These are phyloP conservation scores for Oreochromis tanganicae DNA, from an alignment of 2,113 vertebrate genomes.

Conservation along the genomic window DNA sequence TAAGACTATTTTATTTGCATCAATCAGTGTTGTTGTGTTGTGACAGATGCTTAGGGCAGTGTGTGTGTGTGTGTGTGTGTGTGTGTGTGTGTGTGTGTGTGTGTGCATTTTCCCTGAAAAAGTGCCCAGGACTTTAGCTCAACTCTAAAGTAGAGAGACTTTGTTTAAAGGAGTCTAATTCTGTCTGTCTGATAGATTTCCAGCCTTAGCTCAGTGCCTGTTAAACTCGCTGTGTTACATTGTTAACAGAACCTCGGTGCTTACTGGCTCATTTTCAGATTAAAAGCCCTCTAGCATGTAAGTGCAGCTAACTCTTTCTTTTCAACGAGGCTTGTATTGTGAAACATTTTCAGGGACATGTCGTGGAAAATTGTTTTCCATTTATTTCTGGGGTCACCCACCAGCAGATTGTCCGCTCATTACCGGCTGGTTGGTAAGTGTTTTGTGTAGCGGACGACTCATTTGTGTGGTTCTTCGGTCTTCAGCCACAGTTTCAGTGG, in stretches of 20 bases:
- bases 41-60: not conserved
- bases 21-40: not conserved
- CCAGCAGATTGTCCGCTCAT: not conserved
- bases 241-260: not conserved
- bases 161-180: not conserved
- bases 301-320: not conserved
- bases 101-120: not conserved
- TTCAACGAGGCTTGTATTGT: not conserved
- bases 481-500: not conserved
- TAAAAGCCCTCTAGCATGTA: not conserved
- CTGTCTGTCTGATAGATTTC: not conserved
- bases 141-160: not conserved
- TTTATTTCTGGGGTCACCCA: not conserved
- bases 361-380: not conserved
- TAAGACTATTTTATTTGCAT: not conserved
- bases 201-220: not conserved
- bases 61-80: too few species aligned
- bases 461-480: not conserved
- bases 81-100: fast-evolving
- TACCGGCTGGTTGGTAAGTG: not conserved
- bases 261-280: not conserved
- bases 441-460: not conserved
- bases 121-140: not conserved
- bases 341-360: not conserved
- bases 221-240: not conserved